Conservation (phyloP, 2,797 vertebrate species). For the Scolopax bukidnonensis region DNA sequence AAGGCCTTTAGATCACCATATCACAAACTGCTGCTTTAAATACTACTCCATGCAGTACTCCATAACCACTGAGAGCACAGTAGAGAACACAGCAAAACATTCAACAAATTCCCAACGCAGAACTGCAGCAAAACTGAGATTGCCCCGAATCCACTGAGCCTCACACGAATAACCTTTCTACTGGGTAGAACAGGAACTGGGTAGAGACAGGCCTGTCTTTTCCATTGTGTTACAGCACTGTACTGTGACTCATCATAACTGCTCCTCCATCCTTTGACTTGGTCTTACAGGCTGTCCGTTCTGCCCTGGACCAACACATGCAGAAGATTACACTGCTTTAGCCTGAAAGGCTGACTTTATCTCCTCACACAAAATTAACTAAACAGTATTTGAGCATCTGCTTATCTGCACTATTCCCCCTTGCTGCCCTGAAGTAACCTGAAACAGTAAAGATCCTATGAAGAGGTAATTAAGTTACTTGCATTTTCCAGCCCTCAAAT, state of each 20-base stretch:
- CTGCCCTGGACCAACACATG: not conserved
- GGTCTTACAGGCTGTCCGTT: not conserved
- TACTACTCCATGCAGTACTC: not conserved
- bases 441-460: not conserved
- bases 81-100: not conserved
- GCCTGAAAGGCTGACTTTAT: not conserved
- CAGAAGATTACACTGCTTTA: not conserved
- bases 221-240: not conserved
- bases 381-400: not conserved
- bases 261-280: not conserved
- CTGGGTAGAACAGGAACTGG: not conserved
- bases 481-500: not conserved
- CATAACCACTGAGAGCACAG: not conserved
- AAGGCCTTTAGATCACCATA: slow-evolving; percentile 6
- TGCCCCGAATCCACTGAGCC: not conserved
- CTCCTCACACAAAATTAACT: not conserved
- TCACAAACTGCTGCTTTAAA: not conserved
- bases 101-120: not conserved
- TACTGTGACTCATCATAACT: not conserved
- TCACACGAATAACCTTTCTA: not conserved
- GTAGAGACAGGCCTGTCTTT: not conserved
- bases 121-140: not conserved
- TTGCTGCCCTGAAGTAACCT: not conserved
- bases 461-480: not conserved
- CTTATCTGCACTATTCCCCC: not conserved